Conservation (phyloP, 2,797 vertebrate species). For the Pseudomugil gertrudae region DNA sequence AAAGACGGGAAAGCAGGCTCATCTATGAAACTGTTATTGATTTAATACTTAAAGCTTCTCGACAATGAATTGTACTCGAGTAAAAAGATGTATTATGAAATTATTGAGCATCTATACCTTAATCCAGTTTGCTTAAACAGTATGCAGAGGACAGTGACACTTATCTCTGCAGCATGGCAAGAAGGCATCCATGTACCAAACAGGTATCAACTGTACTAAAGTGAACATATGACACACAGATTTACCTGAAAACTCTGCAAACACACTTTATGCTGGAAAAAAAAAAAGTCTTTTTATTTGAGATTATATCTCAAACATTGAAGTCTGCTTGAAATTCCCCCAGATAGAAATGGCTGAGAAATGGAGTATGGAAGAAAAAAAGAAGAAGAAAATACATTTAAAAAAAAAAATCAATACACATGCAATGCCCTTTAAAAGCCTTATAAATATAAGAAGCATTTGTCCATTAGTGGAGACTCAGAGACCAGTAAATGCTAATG, state of each 20-base stretch:
- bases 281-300: conserved; percentile 49
- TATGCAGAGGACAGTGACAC: conserved; percentile 54
- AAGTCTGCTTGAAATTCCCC: conserved; percentile 70
- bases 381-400: conserved; percentile 54
- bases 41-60: conserved; percentile 9
- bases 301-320: conserved; percentile 63
- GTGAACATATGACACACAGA: conserved; percentile 25
- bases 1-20: background rate
- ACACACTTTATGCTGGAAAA: conserved; percentile 36
- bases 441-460: conserved; percentile 86
- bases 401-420: conserved; percentile 82
- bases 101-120: background rate
- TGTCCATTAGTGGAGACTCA: conserved; percentile 84
- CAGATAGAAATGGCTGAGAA: conserved; percentile 72
- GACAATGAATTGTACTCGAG: conserved; percentile 35
- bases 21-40: conserved; percentile 3
- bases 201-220: conserved; percentile 30
- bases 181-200: conserved; percentile 48
- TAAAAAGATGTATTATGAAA: background rate
- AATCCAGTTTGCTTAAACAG: conserved; percentile 42
- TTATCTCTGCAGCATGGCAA: conserved; percentile 46
- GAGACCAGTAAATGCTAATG: conserved; percentile 86
- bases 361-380: conserved; percentile 57
- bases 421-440: conserved; percentile 85
- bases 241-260: conserved; percentile 31